phyloP scores from a whole-genome alignment of 2,113 vertebrate genomes.

The Aramus guarauna region DNA sequence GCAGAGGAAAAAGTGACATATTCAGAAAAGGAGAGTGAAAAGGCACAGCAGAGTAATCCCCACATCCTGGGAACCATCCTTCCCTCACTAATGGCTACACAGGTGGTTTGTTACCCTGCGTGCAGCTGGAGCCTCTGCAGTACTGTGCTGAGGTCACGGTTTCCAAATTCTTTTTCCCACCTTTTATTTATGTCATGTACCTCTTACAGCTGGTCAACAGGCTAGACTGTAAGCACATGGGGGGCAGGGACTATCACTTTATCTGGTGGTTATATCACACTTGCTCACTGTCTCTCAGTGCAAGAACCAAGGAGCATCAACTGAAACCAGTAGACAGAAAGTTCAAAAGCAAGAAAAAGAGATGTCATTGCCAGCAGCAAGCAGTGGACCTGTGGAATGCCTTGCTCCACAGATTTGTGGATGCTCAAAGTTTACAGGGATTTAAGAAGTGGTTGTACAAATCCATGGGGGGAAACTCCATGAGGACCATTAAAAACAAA shows the following conservation, averaged over 20 bases:
- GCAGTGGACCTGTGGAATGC: neutral
- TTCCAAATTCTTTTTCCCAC: neutral
- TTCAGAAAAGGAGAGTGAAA: neutral
- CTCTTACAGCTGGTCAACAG: neutral
- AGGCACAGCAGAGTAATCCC: neutral
- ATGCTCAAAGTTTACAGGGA: neutral
- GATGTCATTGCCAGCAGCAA: neutral
- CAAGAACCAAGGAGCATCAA: neutral
- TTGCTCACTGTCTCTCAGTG: neutral
- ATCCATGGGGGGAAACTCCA: neutral
- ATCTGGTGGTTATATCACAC: rapidly evolving
- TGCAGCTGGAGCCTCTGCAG: neutral
- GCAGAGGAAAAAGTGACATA: rapidly evolving
- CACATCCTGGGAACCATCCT: neutral
- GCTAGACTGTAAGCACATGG: rapidly evolving
- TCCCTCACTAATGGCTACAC: neutral
- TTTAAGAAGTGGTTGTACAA: neutral
- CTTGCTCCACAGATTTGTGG: neutral
- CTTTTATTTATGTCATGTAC: rapidly evolving
- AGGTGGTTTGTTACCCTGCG: rapidly evolving
- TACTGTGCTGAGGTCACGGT: rapidly evolving
- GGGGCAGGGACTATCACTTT: neutral
- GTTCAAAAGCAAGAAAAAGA: neutral
- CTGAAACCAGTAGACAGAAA: neutral
- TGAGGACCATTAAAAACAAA: neutral